A percentile compares a stretch with the other conserved stretches of the same genome.
Evolutionary conservation across 2,888 invertebrate genomes (phyloP).

Genomic region (Chymomyza fuscimana): DNA sequence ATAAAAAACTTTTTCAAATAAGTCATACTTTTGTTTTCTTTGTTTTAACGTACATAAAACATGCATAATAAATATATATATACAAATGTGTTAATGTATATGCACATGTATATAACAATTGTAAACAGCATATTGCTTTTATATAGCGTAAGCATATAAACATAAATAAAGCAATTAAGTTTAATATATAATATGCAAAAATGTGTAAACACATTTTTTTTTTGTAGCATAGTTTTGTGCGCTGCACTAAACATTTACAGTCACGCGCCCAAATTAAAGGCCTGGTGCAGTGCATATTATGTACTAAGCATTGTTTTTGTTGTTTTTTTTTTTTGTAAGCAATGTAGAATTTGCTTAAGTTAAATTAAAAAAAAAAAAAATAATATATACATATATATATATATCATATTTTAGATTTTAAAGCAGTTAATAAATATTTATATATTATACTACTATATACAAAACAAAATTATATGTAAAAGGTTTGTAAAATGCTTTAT

Average conservation of each 20-base stretch:
- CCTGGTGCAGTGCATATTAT: neutral
- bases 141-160: neutral
- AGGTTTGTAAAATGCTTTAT: slow-evolving; percentile 69
- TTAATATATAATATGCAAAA: neutral
- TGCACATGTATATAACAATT: neutral
- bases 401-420: slow-evolving; percentile 11
- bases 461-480: slow-evolving; percentile 42
- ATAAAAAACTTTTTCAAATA: neutral
- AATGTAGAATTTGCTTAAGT: slow-evolving; percentile 6
- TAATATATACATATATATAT: slow-evolving; percentile 20
- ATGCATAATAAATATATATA: neutral
- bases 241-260: neutral
- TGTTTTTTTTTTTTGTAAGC: slow-evolving; percentile 39
- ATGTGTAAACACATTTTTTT: neutral
- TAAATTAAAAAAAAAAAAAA: slow-evolving; percentile 5
- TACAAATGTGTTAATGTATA: neutral
- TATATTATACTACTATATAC: neutral
- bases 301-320: slow-evolving; percentile 39
- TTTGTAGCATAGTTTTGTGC: neutral
- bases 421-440: neutral
- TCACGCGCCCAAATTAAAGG: neutral
- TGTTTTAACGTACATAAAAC: neutral
- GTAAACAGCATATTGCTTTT: neutral
- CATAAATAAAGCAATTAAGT: neutral
- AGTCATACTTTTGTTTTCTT: neutral